Evolutionary conservation across 2,888 invertebrate genomes (phyloP), one percentile per base, ranked within the genome.

Genomic region (Drosophila quinaria): DNA sequence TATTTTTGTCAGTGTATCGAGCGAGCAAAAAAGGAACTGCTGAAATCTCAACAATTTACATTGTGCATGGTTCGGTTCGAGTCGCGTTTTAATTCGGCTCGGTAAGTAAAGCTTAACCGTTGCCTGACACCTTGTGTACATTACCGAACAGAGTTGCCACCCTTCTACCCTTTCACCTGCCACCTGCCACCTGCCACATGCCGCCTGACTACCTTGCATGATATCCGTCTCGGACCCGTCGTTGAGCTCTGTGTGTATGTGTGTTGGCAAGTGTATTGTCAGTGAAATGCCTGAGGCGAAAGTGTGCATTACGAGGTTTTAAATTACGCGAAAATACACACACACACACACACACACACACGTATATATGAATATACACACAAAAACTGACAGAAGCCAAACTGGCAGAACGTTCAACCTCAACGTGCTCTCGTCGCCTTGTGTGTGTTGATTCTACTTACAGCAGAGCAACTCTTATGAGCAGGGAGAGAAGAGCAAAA

Each of bases 281-380:
- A 84, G 89, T 80, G 73, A 84, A 90, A 90, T 90, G 90, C 87
- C 90, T 81, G 67, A 67, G 68, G 87, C 75, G 44, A 87, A 89
- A 87, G 90, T 90, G 81, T 87, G 80, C 87, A 89, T 88, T 90
- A 87, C 87, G 84, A 78, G 78, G 90, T 82, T 89, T 90, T 89
- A 84, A 90, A 90, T 89, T 89, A 82, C 90, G 88, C 70, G 81
- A 78, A 68, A 74, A 70, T 66, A 65, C 62, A 74, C 78, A 68
- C 59, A 81, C 70, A 63, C 41, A 65, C 63, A 62, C 31, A 51
- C 44, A 56, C 72, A 58, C 46, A 60, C 37, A 55, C 46, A 60
- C 13, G 35, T 33, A 54, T 1, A 10, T 15, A 49, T 25, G 25
- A 25, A 25, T 4, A 33, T 25, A 15, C 4, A 41, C 22, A 33